Evolutionary conservation across 2,797 vertebrate species (phyloP).

Genomic region (Esox lucius): DNA sequence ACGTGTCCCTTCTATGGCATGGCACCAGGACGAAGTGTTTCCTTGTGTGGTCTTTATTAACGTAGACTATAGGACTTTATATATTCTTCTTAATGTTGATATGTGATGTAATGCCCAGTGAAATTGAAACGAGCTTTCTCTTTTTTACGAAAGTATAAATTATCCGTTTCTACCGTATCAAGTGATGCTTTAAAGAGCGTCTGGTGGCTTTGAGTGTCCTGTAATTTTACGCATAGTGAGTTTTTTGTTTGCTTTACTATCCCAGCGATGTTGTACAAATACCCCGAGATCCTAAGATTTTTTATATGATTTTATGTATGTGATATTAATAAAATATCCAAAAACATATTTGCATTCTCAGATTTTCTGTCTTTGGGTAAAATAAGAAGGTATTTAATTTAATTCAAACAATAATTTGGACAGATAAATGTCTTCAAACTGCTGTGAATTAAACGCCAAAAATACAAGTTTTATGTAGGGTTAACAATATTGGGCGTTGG

Average conservation of each 20-base stretch:
- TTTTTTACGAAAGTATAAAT: slow-evolving; percentile 50
- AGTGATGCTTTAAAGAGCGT: slow-evolving; percentile 45
- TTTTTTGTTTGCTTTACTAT: slow-evolving; percentile 74
- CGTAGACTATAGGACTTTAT: slow-evolving; percentile 76
- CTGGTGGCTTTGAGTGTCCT: slow-evolving; percentile 60
- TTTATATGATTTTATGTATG: slow-evolving; percentile 85
- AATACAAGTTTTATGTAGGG: neutral
- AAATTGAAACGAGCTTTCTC: slow-evolving; percentile 49
- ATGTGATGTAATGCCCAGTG: slow-evolving; percentile 77
- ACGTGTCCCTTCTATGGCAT: slow-evolving; percentile 72
- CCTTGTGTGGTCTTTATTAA: slow-evolving; percentile 74
- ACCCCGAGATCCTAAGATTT: slow-evolving; percentile 57
- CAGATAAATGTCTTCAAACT: neutral
- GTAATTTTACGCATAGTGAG: slow-evolving; percentile 70
- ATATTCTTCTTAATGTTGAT: slow-evolving; percentile 72
- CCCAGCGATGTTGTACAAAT: slow-evolving; percentile 64
- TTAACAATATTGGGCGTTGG: neutral
- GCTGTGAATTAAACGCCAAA: neutral
- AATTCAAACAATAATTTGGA: too few species aligned
- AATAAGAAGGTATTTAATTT: neutral
- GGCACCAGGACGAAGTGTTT: slow-evolving; percentile 69
- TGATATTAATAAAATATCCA: slow-evolving; percentile 79
- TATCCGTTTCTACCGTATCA: slow-evolving; percentile 44
- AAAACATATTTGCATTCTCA: slow-evolving; percentile 38
- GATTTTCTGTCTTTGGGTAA: slow-evolving; percentile 19